These are phyloP conservation scores for Onychorhynchus coronatus DNA, from an alignment of 2,113 vertebrate genomes.

Conservation along the genomic window DNA sequence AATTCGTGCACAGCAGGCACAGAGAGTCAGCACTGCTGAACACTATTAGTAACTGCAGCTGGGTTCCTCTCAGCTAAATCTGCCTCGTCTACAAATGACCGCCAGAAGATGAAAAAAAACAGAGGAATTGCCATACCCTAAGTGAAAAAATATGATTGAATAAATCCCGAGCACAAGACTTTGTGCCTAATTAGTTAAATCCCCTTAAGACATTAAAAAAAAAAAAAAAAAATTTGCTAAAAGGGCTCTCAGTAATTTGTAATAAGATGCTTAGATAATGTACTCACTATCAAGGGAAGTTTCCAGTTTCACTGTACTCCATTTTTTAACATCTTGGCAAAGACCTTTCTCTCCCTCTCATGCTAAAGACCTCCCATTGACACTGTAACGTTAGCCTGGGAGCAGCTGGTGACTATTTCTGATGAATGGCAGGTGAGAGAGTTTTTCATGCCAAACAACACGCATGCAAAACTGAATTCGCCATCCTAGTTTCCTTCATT, in stretches of 20 bases:
- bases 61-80: neutral
- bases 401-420: conserved; percentile 60
- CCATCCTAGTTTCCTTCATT: neutral
- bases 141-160: conserved; percentile 49
- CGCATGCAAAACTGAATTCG: neutral
- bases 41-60: neutral
- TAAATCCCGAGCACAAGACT: conserved; percentile 52
- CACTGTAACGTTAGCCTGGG: conserved; percentile 34
- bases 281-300: conserved; percentile 58
- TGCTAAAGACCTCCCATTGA: conserved; percentile 55
- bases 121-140: neutral
- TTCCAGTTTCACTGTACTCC: conserved; percentile 58
- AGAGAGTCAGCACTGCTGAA: neutral
- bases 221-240: conserved; percentile 35
- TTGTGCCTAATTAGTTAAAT: conserved; percentile 68
- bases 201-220: neutral
- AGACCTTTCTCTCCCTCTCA: neutral
- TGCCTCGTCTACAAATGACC: conserved; percentile 10
- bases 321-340: conserved; percentile 36
- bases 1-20: fast-evolving
- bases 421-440: conserved; percentile 56
- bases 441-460: neutral
- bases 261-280: conserved; percentile 64
- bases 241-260: conserved; percentile 55
- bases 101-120: neutral